phyloP scores from a whole-genome alignment of 2,797 vertebrate species.

The Sarcoramphus papa region DNA sequence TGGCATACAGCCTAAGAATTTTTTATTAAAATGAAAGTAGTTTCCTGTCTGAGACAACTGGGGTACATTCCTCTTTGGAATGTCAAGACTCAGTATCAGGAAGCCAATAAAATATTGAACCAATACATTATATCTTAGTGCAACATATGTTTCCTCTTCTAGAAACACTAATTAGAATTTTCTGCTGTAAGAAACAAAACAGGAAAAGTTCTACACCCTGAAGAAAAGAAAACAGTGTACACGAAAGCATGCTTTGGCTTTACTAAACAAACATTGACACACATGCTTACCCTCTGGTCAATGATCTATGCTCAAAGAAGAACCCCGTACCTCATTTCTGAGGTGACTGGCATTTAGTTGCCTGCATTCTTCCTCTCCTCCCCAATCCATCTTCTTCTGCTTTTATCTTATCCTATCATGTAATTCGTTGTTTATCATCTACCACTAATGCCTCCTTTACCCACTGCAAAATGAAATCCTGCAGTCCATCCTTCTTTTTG shows the following conservation, averaged over 20 bases:
- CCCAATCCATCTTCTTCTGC: neutral
- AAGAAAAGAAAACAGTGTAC: neutral
- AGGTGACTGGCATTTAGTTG: neutral
- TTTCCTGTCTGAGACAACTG: neutral
- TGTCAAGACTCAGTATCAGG: neutral
- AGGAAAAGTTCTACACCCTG: neutral
- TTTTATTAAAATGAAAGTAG: neutral
- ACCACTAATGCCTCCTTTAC: neutral
- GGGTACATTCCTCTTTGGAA: neutral
- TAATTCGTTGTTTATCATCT: neutral
- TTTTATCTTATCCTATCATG: neutral
- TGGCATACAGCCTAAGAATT: neutral
- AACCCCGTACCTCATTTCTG: neutral
- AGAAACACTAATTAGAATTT: neutral
- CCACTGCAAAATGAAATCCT: neutral
- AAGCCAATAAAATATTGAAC: neutral
- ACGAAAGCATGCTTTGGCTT: neutral
- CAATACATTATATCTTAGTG: neutral
- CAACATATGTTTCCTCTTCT: neutral
- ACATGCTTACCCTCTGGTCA: neutral
- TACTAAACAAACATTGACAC: neutral
- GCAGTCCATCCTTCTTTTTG: neutral
- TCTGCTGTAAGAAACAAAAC: neutral
- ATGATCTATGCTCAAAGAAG: neutral
- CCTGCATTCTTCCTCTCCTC: neutral